These are phyloP conservation scores for Aporophyla lueneburgensis DNA, from an alignment of 2,888 invertebrate species.

Conservation along the genomic window DNA sequence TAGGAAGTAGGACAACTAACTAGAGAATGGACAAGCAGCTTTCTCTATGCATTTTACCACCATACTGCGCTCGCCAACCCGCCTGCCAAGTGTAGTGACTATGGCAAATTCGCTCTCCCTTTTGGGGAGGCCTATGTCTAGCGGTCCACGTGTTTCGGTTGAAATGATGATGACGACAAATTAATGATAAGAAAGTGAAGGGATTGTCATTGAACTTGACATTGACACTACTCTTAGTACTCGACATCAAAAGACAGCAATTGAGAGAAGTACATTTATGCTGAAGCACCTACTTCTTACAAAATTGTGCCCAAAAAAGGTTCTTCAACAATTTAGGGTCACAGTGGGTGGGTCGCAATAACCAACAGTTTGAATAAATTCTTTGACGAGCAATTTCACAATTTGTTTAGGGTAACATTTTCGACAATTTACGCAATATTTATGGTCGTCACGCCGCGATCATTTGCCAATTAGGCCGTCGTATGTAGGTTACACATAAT, in stretches of 20 bases:
- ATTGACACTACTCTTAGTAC: neutral
- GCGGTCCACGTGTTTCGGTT: too few species aligned
- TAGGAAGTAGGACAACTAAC: too few species aligned
- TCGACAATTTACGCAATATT: slow-evolving; percentile 4
- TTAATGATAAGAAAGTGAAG: neutral
- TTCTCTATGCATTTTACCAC: too few species aligned
- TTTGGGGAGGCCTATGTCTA: too few species aligned
- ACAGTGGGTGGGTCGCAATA: neutral
- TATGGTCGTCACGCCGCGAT: slow-evolving; percentile 15
- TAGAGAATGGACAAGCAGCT: too few species aligned
- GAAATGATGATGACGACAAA: too few species aligned
- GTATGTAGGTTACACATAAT: slow-evolving; percentile 23
- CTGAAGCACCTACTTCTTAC: neutral
- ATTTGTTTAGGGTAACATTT: slow-evolving; percentile 15
- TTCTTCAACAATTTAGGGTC: neutral
- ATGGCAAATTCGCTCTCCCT: too few species aligned
- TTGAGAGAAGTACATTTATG: neutral
- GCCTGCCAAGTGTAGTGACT: too few species aligned
- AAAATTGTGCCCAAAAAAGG: slow-evolving; percentile 6
- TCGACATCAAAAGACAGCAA: neutral
- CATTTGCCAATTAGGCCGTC: slow-evolving; percentile 37
- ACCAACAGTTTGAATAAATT: neutral
- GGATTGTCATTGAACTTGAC: neutral
- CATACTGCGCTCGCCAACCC: too few species aligned
- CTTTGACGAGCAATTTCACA: slow-evolving; percentile 5